A percentile compares a stretch with the other conserved stretches of the same genome.
Evolutionary conservation across 1,140 invertebrate genomes (phyloP).

Genomic region (Phymastichus coffea): DNA sequence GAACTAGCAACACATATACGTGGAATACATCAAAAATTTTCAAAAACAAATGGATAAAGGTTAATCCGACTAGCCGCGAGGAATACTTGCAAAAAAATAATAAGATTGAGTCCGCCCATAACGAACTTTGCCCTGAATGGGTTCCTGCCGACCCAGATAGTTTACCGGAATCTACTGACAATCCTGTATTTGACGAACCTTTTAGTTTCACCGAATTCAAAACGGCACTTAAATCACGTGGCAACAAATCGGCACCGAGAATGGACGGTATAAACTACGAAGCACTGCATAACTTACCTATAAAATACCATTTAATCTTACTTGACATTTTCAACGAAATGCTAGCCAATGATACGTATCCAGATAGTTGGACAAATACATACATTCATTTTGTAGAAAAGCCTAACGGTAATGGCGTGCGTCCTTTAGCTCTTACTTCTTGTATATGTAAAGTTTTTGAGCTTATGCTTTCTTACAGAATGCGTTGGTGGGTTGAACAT

Average conservation of each 20-base stretch:
- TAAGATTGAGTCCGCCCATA: background rate
- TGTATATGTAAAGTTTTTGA: background rate
- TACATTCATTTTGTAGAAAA: background rate
- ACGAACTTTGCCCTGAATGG: background rate
- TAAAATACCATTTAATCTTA: background rate
- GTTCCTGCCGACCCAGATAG: background rate
- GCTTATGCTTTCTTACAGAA: background rate
- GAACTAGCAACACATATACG: conserved; percentile 2
- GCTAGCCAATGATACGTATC: background rate
- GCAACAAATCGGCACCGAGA: background rate
- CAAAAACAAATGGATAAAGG: conserved; percentile 19
- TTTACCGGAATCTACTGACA: background rate
- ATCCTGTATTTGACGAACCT: background rate
- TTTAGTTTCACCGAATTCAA: background rate
- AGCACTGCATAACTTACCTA: background rate
- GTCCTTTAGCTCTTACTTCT: background rate
- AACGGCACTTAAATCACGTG: background rate
- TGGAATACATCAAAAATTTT: conserved; percentile 21
- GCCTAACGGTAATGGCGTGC: background rate
- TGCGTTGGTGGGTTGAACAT: background rate
- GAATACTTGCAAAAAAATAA: background rate
- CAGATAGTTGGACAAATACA: background rate
- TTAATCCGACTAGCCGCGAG: background rate
- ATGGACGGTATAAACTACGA: background rate
- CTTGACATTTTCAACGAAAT: conserved; percentile 1